Conservation (phyloP, 2,113 vertebrate species). For the Spheniscus mendiculus region DNA sequence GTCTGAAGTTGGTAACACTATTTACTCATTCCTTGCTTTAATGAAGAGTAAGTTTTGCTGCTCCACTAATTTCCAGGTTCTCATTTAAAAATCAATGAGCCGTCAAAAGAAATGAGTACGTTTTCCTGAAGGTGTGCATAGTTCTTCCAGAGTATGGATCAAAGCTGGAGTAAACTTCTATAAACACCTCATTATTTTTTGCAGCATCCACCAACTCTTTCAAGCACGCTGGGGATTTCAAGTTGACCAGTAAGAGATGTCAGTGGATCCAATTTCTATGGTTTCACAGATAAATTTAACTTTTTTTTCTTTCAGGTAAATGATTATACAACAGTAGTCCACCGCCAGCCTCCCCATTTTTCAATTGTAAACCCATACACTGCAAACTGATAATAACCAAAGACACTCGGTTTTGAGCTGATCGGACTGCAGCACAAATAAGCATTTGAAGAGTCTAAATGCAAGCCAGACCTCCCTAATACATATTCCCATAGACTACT, state of each 20-base stretch:
- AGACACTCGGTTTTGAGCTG: not conserved
- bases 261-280: not conserved
- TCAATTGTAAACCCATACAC: not conserved
- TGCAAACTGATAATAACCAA: not conserved
- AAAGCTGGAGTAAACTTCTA: not conserved
- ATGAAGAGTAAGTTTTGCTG: not conserved
- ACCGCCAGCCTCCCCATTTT: not conserved
- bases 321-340: not conserved
- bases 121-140: not conserved
- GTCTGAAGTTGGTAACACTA: not conserved
- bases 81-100: not conserved
- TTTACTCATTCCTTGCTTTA: not conserved
- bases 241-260: not conserved
- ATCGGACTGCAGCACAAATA: not conserved
- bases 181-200: not conserved
- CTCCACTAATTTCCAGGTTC: not conserved
- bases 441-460: not conserved
- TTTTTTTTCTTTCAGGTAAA: not conserved
- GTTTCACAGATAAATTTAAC: not conserved
- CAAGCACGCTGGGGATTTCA: not conserved
- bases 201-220: not conserved
- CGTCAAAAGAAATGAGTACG: not conserved
- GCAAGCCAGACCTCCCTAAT: not conserved
- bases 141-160: not conserved
- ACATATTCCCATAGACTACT: not conserved